A percentile compares a stretch with the other conserved stretches of the same genome.
These are phyloP conservation scores for Hanleya hanleyi DNA, from an alignment of 2,888 invertebrate genomes.

Conservation along the genomic window DNA sequence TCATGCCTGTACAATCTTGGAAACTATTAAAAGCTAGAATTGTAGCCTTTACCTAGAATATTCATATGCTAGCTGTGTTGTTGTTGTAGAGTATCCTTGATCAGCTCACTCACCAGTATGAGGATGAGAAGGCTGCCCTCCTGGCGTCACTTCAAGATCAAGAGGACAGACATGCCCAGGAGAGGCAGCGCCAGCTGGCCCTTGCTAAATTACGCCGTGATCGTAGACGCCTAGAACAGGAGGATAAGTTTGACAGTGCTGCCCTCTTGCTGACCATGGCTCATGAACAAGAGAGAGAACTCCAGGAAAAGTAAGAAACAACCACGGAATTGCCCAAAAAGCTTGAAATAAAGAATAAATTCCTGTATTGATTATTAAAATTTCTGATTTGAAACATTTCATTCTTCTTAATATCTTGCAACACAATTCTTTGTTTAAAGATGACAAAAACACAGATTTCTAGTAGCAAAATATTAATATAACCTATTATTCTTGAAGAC, in stretches of 20 bases:
- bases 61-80: not conserved
- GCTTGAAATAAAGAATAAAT: too few relatives aligned
- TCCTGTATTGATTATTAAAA: too few relatives aligned
- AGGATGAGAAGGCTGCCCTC: slow-evolving; percentile 60
- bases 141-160: slow-evolving; percentile 50
- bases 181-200: slow-evolving; percentile 54
- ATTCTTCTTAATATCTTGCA: too few relatives aligned
- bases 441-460: too few relatives aligned
- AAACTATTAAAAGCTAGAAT: too few relatives aligned
- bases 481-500: too few relatives aligned
- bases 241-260: slow-evolving; percentile 60
- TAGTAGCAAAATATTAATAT: too few relatives aligned
- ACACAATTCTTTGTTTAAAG: too few relatives aligned
- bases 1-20: not conserved
- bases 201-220: slow-evolving; percentile 57
- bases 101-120: slow-evolving; percentile 54
- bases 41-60: too few relatives aligned
- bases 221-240: slow-evolving; percentile 49
- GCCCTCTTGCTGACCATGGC: slow-evolving; percentile 50
- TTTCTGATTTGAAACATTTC: too few relatives aligned
- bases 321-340: too few relatives aligned
- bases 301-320: slow-evolving; percentile 49
- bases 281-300: slow-evolving; percentile 42
- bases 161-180: slow-evolving; percentile 44
- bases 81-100: slow-evolving; percentile 59